A percentile compares a stretch with the other conserved stretches of the same genome.
Evolutionary conservation across 2,888 invertebrate genomes (phyloP).

Genomic region (Tinea pellionella): DNA sequence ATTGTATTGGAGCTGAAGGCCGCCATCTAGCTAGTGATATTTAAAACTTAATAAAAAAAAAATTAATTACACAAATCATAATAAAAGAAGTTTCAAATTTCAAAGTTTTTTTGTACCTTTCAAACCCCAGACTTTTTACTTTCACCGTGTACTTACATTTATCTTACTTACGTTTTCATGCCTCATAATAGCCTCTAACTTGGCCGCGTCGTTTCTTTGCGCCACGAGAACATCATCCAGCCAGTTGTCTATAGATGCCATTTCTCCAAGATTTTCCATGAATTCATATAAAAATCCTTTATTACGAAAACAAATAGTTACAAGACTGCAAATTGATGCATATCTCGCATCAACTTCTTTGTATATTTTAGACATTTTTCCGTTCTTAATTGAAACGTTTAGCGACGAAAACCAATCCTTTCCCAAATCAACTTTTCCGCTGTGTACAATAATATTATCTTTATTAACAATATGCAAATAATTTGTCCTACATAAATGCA

Average conservation of each 20-base stretch:
- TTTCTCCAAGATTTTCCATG: constrained; percentile 67
- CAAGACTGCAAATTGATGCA: constrained; percentile 76
- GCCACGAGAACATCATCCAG: constrained; percentile 69
- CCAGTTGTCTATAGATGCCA: constrained; percentile 68
- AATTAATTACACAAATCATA: too few species aligned
- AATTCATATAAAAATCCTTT: constrained; percentile 82
- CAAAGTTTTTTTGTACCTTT: too few species aligned
- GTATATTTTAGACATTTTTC: constrained; percentile 38
- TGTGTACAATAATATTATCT: too few species aligned
- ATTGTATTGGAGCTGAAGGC: too few species aligned
- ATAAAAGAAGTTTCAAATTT: too few species aligned
- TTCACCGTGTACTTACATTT: too few species aligned
- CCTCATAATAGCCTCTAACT: constrained; percentile 65
- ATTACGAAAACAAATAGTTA: constrained; percentile 78
- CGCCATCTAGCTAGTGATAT: too few species aligned
- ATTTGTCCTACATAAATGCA: too few species aligned
- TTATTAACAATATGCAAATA: too few species aligned
- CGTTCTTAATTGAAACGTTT: not conserved
- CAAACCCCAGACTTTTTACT: too few species aligned
- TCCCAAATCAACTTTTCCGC: too few species aligned
- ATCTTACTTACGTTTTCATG: constrained; percentile 50
- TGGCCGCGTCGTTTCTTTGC: constrained; percentile 67
- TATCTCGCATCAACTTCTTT: constrained; percentile 58
- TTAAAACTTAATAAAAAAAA: too few species aligned
- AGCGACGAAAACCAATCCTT: not conserved